Conservation (phyloP, 2,888 invertebrate species). For the Morpho helenor region DNA sequence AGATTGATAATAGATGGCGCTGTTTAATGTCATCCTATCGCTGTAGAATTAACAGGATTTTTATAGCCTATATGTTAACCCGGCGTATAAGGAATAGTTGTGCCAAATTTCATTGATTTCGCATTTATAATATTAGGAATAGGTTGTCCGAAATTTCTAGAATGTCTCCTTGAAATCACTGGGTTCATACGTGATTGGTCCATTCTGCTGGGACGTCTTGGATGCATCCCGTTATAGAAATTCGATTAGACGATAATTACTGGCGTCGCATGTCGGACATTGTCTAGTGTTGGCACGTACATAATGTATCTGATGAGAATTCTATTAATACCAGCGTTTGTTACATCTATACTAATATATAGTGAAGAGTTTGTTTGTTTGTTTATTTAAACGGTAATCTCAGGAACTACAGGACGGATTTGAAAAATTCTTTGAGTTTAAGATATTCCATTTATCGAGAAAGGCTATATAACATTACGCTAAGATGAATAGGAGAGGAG, state of each 20-base stretch:
- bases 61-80: no score
- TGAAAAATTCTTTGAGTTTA: not conserved
- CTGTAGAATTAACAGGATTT: no score
- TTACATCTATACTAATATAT: no score
- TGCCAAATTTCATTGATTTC: no score
- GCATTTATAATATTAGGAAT: no score
- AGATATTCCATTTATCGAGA: no score
- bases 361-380: not conserved
- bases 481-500: no score
- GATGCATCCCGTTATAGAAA: constrained; percentile 31
- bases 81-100: no score
- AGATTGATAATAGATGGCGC: no score
- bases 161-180: constrained; percentile 4
- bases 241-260: constrained; percentile 23
- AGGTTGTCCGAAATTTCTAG: no score
- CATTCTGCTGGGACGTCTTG: constrained; percentile 19
- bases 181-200: constrained; percentile 21
- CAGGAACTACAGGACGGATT: not conserved
- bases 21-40: no score
- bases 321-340: not conserved
- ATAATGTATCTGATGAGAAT: constrained; percentile 4
- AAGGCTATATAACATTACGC: no score
- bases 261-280: constrained; percentile 7
- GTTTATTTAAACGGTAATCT: not conserved
- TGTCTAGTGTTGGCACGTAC: constrained; percentile 7